Percentiles rank a stretch among this genome's conserved stretches.
Conservation (phyloP, 2,797 vertebrate species). For the Rhinophrynus dorsalis region DNA sequence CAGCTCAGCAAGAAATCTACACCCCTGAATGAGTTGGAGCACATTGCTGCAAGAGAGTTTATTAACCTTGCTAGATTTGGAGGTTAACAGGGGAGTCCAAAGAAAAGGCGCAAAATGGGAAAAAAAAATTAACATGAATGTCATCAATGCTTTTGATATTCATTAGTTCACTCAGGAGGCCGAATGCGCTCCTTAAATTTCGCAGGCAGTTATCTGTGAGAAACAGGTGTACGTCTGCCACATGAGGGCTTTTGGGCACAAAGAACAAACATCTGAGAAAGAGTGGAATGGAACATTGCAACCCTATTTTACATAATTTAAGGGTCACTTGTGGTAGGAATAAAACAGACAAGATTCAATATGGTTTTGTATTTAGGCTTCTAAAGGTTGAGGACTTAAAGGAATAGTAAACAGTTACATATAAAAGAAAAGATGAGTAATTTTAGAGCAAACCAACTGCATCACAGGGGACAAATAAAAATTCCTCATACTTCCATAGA, state of each 20-base stretch:
- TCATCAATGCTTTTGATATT: constrained; percentile 85
- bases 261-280: not conserved
- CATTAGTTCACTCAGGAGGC: constrained; percentile 72
- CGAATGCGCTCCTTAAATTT: constrained; percentile 67
- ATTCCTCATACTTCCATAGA: no score
- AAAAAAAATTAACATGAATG: constrained; percentile 79
- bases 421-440: no score
- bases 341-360: not conserved
- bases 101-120: constrained; percentile 75
- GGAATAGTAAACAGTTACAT: no score
- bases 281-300: not conserved
- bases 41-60: constrained; percentile 69
- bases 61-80: constrained; percentile 69
- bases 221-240: constrained; percentile 72
- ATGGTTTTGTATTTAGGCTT: not conserved
- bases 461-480: no score
- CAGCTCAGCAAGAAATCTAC: constrained; percentile 69
- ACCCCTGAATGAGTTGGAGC: constrained; percentile 64
- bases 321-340: not conserved
- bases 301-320: not conserved
- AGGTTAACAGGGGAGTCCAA: constrained; percentile 70
- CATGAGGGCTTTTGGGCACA: constrained; percentile 52
- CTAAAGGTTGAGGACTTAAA: not conserved
- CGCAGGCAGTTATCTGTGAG: constrained; percentile 72
- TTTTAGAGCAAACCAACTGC: no score